Evolutionary conservation across 2,797 vertebrate genomes (phyloP), one percentile per base, ranked within the genome.

Genomic region (Gymnodraco acuticeps): DNA sequence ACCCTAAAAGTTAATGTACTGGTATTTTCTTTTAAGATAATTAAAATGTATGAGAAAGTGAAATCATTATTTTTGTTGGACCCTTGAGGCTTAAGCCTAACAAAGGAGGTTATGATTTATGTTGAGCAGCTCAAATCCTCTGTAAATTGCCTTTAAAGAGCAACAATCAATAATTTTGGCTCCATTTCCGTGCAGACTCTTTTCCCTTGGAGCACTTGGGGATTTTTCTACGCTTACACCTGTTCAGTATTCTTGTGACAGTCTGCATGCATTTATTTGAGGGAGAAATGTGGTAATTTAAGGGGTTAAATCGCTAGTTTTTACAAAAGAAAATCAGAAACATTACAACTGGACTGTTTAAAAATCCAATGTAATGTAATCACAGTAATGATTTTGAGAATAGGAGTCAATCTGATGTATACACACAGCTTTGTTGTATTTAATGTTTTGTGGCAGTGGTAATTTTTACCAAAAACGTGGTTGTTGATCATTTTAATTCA

Each of bases 31-130:
- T 77, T 87, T 66, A 60, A 81, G 84, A 89, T 87, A 82, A 89
- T 91, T 82, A 87, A 86, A 88, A 82, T 88, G 74, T 80, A 73
- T 74, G 64, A 87, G 78, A 78, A 77, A 72, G 81, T 75, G 52
- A 90, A 87, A 89, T 84, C 70, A 88, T 88, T 88, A 87, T 77
- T 87, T 85, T 89, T 87, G 86, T 88, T 73, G 68, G 62, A 50
- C 87, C 76, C 86, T 43, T 1, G 86, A 84, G 85, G 67, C 64
- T 78, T 70, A 50, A 64, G 64, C n/a, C 75, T 48, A 80, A 81
- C 70, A 76, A 82, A 83, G 73, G 70, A 78, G 11, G 60, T 71
- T 70, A 23, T 87, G 86, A 91, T 87, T 86, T 85, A 82, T 84
- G 72, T 61, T 45, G 66, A 82, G 75, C 58, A 12, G 20, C 16